Base-by-base conservation (phyloP, 2,113 vertebrate genomes). In the Daphoenositta chrysoptera region DNA sequence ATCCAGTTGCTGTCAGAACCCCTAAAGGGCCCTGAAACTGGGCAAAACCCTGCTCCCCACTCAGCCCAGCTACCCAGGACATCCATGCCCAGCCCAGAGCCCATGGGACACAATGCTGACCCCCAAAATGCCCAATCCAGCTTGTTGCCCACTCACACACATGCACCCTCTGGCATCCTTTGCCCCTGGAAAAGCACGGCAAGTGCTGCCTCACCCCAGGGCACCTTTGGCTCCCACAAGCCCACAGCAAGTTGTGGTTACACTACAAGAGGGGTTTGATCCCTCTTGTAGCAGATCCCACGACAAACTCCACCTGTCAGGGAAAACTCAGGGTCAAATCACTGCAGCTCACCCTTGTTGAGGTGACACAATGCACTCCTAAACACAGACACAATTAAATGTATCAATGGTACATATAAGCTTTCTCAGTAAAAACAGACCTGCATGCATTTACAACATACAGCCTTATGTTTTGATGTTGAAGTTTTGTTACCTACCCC, bases 311-410 rank as follows among this genome's bases (percentile, higher is more conserved):
- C 33, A 65, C 24, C 22, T 3, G 1, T 4, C 33, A 72, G 65
- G 82, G 18, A 23, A 58, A 16, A 77, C n/a, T 28, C 19, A 30
- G n/a, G 26, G 35, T 40, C 13, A 13, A 86, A 65, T 24, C 75
- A 30, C 21, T 24, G 24, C 71, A 70, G 85, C 51, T 53, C 27
- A 30, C 1, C 0, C 24, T 44, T 0, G 0, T n/a, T 1, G 2
- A 69, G n/a, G 30, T 30, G 61, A 57, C 50, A 57, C 44, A 84
- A 33, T 0, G 19, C 27, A 77, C 22, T 39, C 40, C 48, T 60
- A 8, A 63, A 66, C 35, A 40, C 1, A 77, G 16, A 26, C 22
- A 66, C 39, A 61, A 33, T 26, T 21, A 9, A 75, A 58, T 31
- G 3, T 9, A 68, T 14, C 21, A 35, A 26, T 50, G 13, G 8